Conservation (phyloP, 2,888 invertebrate genomes). For the Hydrotaea diabolus region DNA sequence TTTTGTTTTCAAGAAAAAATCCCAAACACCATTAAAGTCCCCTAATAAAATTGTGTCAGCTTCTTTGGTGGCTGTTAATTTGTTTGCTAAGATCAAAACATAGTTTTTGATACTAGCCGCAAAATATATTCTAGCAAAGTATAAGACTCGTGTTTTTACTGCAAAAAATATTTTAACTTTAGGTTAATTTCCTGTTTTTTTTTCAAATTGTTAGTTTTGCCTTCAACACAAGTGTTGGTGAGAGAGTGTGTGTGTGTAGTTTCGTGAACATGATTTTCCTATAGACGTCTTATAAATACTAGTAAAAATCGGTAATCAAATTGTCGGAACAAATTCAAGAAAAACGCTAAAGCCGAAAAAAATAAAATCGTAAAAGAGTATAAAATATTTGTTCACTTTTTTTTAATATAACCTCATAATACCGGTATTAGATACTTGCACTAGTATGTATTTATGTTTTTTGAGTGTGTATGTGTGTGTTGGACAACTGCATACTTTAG, state of each 20-base stretch:
- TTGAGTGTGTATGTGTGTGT: not conserved
- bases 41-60: not conserved
- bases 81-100: not conserved
- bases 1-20: too few relatives aligned
- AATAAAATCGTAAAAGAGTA: not conserved
- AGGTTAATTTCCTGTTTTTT: slow-evolving; percentile 27
- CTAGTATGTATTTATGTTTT: not conserved
- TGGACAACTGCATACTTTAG: not conserved
- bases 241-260: not conserved
- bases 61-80: not conserved
- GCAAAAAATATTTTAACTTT: not conserved
- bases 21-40: not conserved
- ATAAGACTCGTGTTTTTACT: not conserved
- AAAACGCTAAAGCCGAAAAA: not conserved
- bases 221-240: slow-evolving; percentile 11
- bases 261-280: not conserved
- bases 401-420: not conserved
- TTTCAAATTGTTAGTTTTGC: slow-evolving; percentile 17
- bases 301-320: not conserved
- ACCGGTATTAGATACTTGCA: not conserved
- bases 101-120: not conserved
- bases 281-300: not conserved
- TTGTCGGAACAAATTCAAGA: slow-evolving; percentile 22
- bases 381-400: not conserved
- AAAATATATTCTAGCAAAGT: not conserved